Evolutionary conservation across 2,113 vertebrate genomes (phyloP), one percentile per base, ranked within the genome.

Genomic region (Sorex araneus): DNA sequence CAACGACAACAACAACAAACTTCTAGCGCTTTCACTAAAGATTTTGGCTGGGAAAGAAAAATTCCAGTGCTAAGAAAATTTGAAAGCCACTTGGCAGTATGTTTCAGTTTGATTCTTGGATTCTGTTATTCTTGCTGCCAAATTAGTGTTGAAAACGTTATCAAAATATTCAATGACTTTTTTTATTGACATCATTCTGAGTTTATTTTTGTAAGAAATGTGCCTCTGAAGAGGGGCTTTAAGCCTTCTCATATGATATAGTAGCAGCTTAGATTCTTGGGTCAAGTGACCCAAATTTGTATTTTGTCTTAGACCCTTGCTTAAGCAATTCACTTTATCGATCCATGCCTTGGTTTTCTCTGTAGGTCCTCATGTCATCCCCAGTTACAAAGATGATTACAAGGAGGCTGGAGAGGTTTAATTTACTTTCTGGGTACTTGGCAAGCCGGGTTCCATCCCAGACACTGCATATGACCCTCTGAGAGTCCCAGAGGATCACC

Each of bases 91-190:
- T 77, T 27, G n/a, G 5, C 18, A 80, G 23, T 93, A 69, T 34
- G 3, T 9, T 69, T 85, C 45, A 21, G 54, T 43, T 85, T 43
- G 8, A 12, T 69, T 92, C 47, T 78, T 70, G 67, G 77, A 86
- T 89, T 85, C 13, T 80, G 21, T 40, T 77, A 21, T 69, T 77
- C 25, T 45, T 91, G n/a, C 27, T 83, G 18, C 86, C 32, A 89
- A 93, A 77, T 73, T 36, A 71, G 27, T 57, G 0, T 80, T 93
- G 30, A 84, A 83, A 92, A 47, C 66, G 45, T 92, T 8, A 89
- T 71, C 32, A 75, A 67, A 67, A 47, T 85, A 70, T 3, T 84
- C 16, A n/a, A 32, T 60, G 30, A 76, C 3, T 13, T 1, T 64
- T 87, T 81, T 81, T 80, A 64, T 78, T 1, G 16, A 28, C 0